Conservation (phyloP, 1,140 invertebrate genomes). For the Zaprionus tsacasi region DNA sequence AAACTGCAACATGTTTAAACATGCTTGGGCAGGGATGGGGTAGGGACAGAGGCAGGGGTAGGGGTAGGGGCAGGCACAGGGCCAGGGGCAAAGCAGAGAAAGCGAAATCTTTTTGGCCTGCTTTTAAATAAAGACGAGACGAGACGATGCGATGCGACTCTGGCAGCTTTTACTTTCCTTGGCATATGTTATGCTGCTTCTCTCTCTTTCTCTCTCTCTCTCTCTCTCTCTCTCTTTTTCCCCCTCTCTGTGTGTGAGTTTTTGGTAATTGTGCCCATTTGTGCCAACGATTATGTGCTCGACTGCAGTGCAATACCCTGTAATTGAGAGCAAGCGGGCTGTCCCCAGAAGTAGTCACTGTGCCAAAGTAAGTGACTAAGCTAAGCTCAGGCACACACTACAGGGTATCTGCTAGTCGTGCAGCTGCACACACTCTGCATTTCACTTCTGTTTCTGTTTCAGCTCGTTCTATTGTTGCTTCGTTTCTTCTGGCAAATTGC, state of each 20-base stretch:
- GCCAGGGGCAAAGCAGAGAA: neutral
- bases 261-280: conserved; percentile 37
- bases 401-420: conserved; percentile 2
- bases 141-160: neutral
- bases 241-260: conserved; percentile 27
- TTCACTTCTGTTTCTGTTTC: conserved; percentile 24
- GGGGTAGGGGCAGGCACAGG: neutral
- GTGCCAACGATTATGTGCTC: conserved; percentile 48
- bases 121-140: conserved; percentile 54
- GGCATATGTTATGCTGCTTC: neutral
- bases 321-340: neutral
- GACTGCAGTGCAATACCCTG: conserved; percentile 27
- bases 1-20: conserved; percentile 53
- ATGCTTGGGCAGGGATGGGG: neutral
- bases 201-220: conserved; percentile 20
- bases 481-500: conserved; percentile 52
- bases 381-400: neutral
- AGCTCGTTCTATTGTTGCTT: conserved; percentile 33
- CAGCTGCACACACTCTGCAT: no score
- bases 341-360: neutral
- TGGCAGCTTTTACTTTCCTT: conserved; percentile 55
- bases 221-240: conserved; percentile 13
- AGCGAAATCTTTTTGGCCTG: conserved; percentile 54
- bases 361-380: neutral
- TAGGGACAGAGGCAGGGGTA: no score